Percentiles rank a stretch among this genome's conserved stretches.
Conservation (phyloP, 37 sponge, comb jelly and placozoan species). For the Corticium candelabrum region DNA sequence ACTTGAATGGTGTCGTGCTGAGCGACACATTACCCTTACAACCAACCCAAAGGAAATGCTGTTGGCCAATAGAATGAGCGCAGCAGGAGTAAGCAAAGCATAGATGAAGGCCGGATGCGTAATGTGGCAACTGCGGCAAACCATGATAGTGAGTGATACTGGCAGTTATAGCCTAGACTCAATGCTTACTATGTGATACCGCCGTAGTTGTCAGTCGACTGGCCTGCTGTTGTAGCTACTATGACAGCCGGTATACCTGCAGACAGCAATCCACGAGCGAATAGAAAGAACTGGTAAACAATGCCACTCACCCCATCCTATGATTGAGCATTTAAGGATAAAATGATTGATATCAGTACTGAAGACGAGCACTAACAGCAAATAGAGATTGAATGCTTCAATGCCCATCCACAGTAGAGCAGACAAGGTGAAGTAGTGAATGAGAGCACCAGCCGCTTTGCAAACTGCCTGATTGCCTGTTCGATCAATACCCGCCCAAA, state of each 20-base stretch:
- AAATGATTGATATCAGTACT: conserved; percentile 8
- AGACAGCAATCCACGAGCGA: conserved; percentile 2
- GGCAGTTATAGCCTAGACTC: no score
- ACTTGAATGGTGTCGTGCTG: neutral
- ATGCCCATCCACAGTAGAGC: conserved; percentile 56
- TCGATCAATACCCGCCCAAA: conserved; percentile 39
- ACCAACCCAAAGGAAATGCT: neutral
- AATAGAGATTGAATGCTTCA: conserved; percentile 51
- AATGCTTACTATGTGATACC: neutral
- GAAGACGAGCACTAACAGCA: conserved; percentile 47
- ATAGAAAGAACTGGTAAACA: neutral
- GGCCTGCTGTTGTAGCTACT: neutral
- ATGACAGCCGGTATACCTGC: conserved; percentile 33
- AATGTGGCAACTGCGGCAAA: no score
- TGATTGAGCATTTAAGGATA: conserved; percentile 20
- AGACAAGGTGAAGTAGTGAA: conserved; percentile 45
- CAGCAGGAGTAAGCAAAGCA: neutral
- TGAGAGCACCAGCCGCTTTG: conserved; percentile 18
- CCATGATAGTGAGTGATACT: no score
- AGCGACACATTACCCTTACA: neutral
- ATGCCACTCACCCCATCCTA: conserved; percentile 48
- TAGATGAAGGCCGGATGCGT: neutral
- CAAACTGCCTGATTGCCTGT: conserved; percentile 24
- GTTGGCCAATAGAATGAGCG: neutral
- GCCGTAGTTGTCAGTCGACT: conserved; percentile 1